A percentile compares a stretch with the other conserved stretches of the same genome.
Evolutionary conservation across 1,140 invertebrate species (phyloP).

Genomic region (Bathynomus jamesi): DNA sequence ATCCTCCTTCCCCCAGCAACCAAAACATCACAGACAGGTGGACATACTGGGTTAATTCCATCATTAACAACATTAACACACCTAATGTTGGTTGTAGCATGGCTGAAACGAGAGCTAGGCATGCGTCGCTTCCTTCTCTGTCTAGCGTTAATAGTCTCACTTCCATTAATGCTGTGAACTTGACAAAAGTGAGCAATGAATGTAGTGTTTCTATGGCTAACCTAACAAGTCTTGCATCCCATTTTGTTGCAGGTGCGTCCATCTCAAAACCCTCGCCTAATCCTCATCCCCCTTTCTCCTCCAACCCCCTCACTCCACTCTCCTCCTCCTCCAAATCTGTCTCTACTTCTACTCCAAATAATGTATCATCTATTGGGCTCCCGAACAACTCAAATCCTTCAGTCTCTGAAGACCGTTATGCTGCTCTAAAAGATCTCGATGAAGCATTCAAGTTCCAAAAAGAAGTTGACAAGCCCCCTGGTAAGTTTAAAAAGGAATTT

Average conservation of each 20-base stretch:
- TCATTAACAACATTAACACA: no score
- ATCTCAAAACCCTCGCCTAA: slow-evolving; percentile 20
- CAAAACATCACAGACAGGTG: neutral
- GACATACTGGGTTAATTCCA: neutral
- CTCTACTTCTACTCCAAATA: neutral
- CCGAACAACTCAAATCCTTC: neutral
- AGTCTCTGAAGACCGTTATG: slow-evolving; percentile 64
- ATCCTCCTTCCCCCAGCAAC: neutral
- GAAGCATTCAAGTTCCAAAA: slow-evolving; percentile 50
- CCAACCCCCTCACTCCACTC: slow-evolving; percentile 21
- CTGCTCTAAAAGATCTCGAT: slow-evolving; percentile 72
- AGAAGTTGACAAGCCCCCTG: slow-evolving; percentile 21
- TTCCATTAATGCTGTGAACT: neutral
- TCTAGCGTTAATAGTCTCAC: neutral
- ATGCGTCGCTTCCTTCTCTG: neutral
- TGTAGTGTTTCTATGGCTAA: neutral
- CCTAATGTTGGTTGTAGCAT: neutral
- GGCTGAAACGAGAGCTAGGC: neutral
- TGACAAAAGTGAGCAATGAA: neutral
- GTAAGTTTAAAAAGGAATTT: no score
- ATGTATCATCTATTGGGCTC: neutral
- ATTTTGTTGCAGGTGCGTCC: slow-evolving; percentile 10
- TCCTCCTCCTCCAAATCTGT: slow-evolving; percentile 6
- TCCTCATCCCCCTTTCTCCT: slow-evolving; percentile 25
- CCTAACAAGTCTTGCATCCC: neutral